Evolutionary conservation across 2,797 vertebrate species (phyloP).

Genomic region (Acanthurus lineatus): DNA sequence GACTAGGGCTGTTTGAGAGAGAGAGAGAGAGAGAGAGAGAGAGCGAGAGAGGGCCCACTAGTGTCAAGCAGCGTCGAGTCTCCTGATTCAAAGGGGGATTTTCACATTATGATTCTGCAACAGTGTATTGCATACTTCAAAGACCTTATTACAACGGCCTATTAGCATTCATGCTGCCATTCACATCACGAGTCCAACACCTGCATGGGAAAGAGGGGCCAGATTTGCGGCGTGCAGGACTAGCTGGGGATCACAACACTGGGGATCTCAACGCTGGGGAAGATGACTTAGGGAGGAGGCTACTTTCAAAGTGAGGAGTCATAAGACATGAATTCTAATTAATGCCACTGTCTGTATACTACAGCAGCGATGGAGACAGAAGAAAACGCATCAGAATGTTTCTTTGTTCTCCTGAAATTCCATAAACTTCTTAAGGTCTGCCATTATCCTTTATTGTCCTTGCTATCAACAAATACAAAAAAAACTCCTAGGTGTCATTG

Average conservation of each 20-base stretch:
- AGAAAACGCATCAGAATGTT: slow-evolving; percentile 7
- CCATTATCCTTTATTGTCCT: neutral
- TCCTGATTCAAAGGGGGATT: slow-evolving; percentile 85
- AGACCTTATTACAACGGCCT: slow-evolving; percentile 84
- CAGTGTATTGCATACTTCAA: slow-evolving; percentile 88
- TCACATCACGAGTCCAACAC: slow-evolving; percentile 83
- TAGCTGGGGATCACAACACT: slow-evolving; percentile 77
- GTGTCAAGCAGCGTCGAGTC: slow-evolving; percentile 77
- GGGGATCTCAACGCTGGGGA: slow-evolving; percentile 22
- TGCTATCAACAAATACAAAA: neutral
- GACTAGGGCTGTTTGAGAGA: slow-evolving; percentile 24
- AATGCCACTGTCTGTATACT: slow-evolving; percentile 44
- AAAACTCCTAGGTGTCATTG: no score
- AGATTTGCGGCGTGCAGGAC: slow-evolving; percentile 76
- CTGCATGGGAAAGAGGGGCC: slow-evolving; percentile 86
- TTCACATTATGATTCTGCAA: slow-evolving; percentile 85
- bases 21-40: slow-evolving; percentile 19
- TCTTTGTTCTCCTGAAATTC: slow-evolving; percentile 2
- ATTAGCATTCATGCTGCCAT: slow-evolving; percentile 89
- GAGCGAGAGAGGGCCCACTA: slow-evolving; percentile 34
- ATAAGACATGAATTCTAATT: slow-evolving; percentile 75
- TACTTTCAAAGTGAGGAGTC: slow-evolving; percentile 63
- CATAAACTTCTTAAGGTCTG: neutral
- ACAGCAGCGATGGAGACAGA: slow-evolving; percentile 28
- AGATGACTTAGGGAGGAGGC: slow-evolving; percentile 59